A percentile compares a stretch with the other conserved stretches of the same genome.
Conservation (phyloP, 2,888 invertebrate genomes). For the Tillus elongatus region DNA sequence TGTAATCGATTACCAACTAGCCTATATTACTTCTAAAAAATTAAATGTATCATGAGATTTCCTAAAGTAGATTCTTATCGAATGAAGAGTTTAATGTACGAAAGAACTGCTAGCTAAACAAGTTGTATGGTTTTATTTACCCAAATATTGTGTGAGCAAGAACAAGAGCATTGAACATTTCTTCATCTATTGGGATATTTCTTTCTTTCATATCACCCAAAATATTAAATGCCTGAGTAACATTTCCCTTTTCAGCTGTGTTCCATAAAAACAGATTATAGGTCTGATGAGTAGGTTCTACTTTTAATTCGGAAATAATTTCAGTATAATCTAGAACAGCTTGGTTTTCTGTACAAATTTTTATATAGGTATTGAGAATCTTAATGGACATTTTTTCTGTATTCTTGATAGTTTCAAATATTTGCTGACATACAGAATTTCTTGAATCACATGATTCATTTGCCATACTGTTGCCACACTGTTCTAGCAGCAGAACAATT, state of each 20-base stretch:
- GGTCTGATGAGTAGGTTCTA: background rate
- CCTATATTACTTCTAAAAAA: no score
- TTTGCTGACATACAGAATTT: background rate
- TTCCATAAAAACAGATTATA: background rate
- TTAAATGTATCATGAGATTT: no score
- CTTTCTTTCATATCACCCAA: conserved; percentile 1
- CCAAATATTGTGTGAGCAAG: background rate
- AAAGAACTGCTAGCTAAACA: no score
- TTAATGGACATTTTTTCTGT: background rate
- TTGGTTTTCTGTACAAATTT: background rate
- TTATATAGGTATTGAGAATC: background rate
- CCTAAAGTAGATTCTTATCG: no score
- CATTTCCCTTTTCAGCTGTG: background rate
- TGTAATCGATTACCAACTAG: no score
- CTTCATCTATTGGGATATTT: background rate
- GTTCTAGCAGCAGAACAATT: background rate
- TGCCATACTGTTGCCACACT: background rate
- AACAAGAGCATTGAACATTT: background rate
- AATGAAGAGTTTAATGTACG: no score
- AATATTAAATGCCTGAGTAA: background rate
- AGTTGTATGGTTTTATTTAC: no score
- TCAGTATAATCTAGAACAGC: background rate
- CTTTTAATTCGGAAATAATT: background rate
- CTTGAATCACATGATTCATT: conserved; percentile 1
- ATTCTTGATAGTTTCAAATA: background rate